These are phyloP conservation scores for Hoplodrina blanda DNA, from an alignment of 2,888 invertebrate species.

Conservation along the genomic window DNA sequence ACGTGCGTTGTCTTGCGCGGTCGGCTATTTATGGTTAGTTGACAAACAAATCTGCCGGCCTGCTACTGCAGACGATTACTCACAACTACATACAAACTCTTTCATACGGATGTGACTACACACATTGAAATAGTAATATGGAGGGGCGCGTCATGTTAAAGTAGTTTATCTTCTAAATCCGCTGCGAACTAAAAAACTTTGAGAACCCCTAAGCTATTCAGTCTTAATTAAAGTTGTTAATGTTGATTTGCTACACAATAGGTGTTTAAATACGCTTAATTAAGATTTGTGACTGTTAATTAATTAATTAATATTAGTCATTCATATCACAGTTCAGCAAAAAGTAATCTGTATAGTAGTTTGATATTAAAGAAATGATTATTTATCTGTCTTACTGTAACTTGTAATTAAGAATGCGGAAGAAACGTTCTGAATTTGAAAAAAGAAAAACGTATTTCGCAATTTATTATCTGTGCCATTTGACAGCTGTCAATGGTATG, in stretches of 20 bases:
- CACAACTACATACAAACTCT: no score
- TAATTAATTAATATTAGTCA: constrained; percentile 4
- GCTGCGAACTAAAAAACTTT: no score
- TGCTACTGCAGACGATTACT: no score
- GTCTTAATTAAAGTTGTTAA: constrained; percentile 28
- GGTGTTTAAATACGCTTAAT: constrained; percentile 18
- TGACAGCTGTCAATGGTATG: constrained; percentile 42
- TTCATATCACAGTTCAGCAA: constrained; percentile 23
- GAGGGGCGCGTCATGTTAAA: no score
- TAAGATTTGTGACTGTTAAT: constrained; percentile 16
- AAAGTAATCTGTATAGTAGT: not conserved
- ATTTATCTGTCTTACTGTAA: no score
- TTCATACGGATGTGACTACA: no score
- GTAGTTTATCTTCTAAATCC: no score
- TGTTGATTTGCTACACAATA: constrained; percentile 24
- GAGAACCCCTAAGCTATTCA: constrained; percentile 19
- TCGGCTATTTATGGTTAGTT: no score
- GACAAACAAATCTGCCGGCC: no score
- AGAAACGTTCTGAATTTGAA: not conserved
- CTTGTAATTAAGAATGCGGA: not conserved
- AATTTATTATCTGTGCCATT: constrained; percentile 28
- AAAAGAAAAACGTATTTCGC: not conserved
- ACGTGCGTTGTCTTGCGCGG: no score
- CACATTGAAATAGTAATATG: no score
- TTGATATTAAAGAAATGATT: constrained; percentile 3